Base-by-base conservation (phyloP, 2,888 invertebrate species). In the Mythimna vitellina region DNA sequence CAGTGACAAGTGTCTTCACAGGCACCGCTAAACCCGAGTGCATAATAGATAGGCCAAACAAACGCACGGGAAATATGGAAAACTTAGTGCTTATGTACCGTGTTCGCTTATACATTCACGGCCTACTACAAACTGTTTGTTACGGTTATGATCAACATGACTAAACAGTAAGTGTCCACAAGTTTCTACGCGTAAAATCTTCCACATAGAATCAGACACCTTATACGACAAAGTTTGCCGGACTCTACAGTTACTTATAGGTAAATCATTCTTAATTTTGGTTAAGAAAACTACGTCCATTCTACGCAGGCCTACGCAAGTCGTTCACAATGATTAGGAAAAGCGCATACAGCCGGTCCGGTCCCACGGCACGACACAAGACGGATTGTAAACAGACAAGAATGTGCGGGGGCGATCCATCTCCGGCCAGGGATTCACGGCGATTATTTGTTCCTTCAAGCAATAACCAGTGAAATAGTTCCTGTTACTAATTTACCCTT, bases 401-500 rank as follows among this genome's bases (percentile, higher is more conserved):
- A 93, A 92, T 91, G 90, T 90, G 90, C 89, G 91, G 90, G 87
- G 92, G 91, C 90, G 90, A 90, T 90, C 83, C 83, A 84, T 92
- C 91, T 90, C 81, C 79, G 81, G 72, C 81, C 78, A 85, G 83
- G 82, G 86, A 89, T 88, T 82, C 84, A 82, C 84, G 75, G 78
- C 86, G 83, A 90, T 90, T 88, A 88, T 86, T 90, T 87, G 86
- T 87, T 87, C 83, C 87, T 67, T 70, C 77, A 82, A 80, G 86
- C 88, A 91, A 92, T 91, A 90, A 87, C 82, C 86, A 86, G 86
- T 87, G 87, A 88, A 85, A 89, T 83, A 83, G 86, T 89, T 90
- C 87, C 90, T 86, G 82, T 87, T 88, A 87, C 90, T 92, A 92
- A 92, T 91, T 92, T 92, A 87, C 86, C 84, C 85, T 89, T 89